Evolutionary conservation across 2,113 vertebrate genomes (phyloP).

Genomic region (Scophthalmus maximus): DNA sequence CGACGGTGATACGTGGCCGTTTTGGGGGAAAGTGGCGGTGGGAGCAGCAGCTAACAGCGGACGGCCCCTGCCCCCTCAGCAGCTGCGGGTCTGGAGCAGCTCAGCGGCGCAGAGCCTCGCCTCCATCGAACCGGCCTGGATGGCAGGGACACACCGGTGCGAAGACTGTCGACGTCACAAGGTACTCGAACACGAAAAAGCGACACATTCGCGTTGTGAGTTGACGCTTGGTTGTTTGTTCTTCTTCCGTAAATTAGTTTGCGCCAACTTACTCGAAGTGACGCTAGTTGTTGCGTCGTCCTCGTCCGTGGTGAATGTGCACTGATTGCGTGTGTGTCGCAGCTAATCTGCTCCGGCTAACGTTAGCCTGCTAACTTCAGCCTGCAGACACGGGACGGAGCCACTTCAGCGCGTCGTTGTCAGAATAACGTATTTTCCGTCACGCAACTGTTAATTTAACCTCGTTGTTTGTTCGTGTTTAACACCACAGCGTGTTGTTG

Average conservation of each 20-base stretch:
- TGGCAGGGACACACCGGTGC: constrained; percentile 89
- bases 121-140: constrained; percentile 84
- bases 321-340: constrained; percentile 27
- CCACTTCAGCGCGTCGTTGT: not conserved
- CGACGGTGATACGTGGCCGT: constrained; percentile 83
- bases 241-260: too few relatives aligned
- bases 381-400: not conserved
- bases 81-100: constrained; percentile 31
- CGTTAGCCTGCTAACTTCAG: constrained; percentile 57
- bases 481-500: not conserved
- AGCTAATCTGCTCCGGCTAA: constrained; percentile 53
- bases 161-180: constrained; percentile 63
- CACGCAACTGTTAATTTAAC: too few relatives aligned
- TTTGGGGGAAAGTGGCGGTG: constrained; percentile 50
- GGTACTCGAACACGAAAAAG: constrained; percentile 56
- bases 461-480: not conserved
- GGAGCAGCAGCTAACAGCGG: constrained; percentile 7
- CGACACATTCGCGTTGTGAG: rapidly evolving
- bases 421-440: too few relatives aligned
- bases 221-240: not conserved
- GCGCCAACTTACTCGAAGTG: constrained; percentile 20
- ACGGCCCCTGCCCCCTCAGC: too few relatives aligned
- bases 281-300: constrained; percentile 26
- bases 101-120: constrained; percentile 32
- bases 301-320: constrained; percentile 3